phyloP scores from a whole-genome alignment of 2,888 invertebrate species.

The Drosophila acutilabella region DNA sequence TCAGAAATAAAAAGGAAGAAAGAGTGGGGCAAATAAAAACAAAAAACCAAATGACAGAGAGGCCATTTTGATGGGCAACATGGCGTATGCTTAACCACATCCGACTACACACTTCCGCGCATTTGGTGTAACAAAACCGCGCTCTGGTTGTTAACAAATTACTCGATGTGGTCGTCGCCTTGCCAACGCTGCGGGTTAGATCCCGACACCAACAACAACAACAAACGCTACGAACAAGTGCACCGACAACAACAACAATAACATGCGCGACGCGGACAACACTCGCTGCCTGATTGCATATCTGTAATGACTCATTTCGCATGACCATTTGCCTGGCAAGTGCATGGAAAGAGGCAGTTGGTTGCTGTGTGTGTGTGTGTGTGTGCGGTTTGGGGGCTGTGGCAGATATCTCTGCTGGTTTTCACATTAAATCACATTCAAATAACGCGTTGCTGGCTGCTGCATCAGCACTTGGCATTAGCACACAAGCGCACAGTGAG shows the following conservation, averaged over 20 bases:
- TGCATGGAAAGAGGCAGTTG: background rate
- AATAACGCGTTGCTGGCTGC: slow-evolving; percentile 50
- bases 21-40: slow-evolving; percentile 11
- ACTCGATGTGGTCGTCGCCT: slow-evolving; percentile 71
- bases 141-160: slow-evolving; percentile 78
- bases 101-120: slow-evolving; percentile 80
- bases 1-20: slow-evolving; percentile 9
- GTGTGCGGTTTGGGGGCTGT: background rate
- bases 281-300: slow-evolving; percentile 71
- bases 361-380: background rate
- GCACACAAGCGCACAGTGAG: slow-evolving; percentile 27
- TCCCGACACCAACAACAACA: slow-evolving; percentile 17
- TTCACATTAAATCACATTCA: slow-evolving; percentile 69
- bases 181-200: slow-evolving; percentile 58
- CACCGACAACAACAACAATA: slow-evolving; percentile 5
- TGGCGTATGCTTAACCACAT: slow-evolving; percentile 81
- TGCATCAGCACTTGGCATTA: slow-evolving; percentile 67
- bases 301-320: slow-evolving; percentile 80
- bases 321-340: slow-evolving; percentile 62
- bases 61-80: slow-evolving; percentile 74
- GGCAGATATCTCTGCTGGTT: slow-evolving; percentile 24
- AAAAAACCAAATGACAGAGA: slow-evolving; percentile 24
- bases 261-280: slow-evolving; percentile 27
- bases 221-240: slow-evolving; percentile 5
- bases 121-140: slow-evolving; percentile 80